These are phyloP conservation scores for Lissonota sp. DNA, from an alignment of 2,888 invertebrate species.

Conservation along the genomic window DNA sequence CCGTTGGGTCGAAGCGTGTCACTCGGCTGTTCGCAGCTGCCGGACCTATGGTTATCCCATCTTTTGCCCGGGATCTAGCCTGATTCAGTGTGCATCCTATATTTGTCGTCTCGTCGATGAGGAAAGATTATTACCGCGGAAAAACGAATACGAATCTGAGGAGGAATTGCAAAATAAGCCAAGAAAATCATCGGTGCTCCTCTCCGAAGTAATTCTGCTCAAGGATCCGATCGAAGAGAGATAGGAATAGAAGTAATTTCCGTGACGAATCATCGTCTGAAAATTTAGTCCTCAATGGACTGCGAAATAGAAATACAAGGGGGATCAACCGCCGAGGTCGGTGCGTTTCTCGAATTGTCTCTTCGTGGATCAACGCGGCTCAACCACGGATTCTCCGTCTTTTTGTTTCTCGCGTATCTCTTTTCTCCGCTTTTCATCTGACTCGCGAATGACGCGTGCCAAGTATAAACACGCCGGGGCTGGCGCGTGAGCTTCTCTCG, in stretches of 20 bases:
- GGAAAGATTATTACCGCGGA: conserved; percentile 62
- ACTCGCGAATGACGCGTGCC: conserved; percentile 42
- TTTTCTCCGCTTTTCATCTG: conserved; percentile 23
- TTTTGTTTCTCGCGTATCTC: background rate
- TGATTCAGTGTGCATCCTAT: conserved; percentile 51
- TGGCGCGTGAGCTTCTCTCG: background rate
- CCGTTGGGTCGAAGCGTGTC: conserved; percentile 76
- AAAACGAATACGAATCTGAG: conserved; percentile 26
- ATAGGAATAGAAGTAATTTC: too few relatives aligned
- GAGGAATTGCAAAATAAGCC: conserved; percentile 29
- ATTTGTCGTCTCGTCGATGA: conserved; percentile 65
- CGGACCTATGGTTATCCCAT: conserved; percentile 77
- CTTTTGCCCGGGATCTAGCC: conserved; percentile 53
- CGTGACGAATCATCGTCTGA: too few relatives aligned
- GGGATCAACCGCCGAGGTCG: too few relatives aligned
- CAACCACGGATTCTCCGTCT: too few relatives aligned
- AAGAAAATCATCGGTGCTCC: too few relatives aligned
- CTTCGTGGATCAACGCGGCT: too few relatives aligned
- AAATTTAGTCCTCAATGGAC: too few relatives aligned
- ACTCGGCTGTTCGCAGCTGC: conserved; percentile 78
- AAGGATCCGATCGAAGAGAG: too few relatives aligned
- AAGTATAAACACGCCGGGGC: conserved; percentile 37
- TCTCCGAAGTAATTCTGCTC: too few relatives aligned
- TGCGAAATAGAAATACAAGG: too few relatives aligned
- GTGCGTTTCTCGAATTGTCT: too few relatives aligned